Evolutionary conservation across 2,113 vertebrate genomes (phyloP).

Genomic region (Alouatta palliata): DNA sequence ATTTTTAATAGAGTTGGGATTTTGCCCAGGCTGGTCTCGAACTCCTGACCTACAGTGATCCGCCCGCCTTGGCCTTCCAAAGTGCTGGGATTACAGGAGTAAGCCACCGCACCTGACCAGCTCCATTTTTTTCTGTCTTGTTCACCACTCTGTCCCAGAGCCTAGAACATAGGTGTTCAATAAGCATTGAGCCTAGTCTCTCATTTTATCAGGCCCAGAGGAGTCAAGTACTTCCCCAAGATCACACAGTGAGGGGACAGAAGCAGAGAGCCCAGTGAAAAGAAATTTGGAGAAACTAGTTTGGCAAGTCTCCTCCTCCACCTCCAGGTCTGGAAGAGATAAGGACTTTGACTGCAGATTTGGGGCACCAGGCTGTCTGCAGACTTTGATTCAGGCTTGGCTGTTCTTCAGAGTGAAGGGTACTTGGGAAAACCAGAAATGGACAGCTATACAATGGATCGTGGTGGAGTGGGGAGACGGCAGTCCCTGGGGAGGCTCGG

Average conservation of each 20-base stretch:
- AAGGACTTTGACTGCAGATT: neutral
- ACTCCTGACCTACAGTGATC: too few relatives aligned
- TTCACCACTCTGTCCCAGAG: neutral
- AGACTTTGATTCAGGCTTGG: neutral
- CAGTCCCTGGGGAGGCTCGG: neutral
- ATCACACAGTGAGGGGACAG: neutral
- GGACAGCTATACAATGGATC: neutral
- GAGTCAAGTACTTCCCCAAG: neutral
- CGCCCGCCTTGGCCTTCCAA: too few relatives aligned
- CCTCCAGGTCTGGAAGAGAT: neutral
- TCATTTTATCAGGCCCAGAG: neutral
- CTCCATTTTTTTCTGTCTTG: neutral
- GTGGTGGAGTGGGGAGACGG: neutral
- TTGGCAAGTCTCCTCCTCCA: neutral
- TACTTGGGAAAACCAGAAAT: neutral
- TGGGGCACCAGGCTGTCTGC: neutral
- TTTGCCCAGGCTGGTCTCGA: too few relatives aligned
- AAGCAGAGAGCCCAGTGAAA: neutral
- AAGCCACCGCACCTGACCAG: too few relatives aligned
- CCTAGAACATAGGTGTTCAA: neutral
- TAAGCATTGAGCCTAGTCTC: neutral
- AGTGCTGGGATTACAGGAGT: too few relatives aligned
- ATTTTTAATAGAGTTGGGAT: too few relatives aligned
- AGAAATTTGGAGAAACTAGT: constrained; percentile 44
- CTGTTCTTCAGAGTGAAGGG: neutral